Evolutionary conservation across 2,797 vertebrate species (phyloP).

Genomic region (Odontamblyopus rebecca): DNA sequence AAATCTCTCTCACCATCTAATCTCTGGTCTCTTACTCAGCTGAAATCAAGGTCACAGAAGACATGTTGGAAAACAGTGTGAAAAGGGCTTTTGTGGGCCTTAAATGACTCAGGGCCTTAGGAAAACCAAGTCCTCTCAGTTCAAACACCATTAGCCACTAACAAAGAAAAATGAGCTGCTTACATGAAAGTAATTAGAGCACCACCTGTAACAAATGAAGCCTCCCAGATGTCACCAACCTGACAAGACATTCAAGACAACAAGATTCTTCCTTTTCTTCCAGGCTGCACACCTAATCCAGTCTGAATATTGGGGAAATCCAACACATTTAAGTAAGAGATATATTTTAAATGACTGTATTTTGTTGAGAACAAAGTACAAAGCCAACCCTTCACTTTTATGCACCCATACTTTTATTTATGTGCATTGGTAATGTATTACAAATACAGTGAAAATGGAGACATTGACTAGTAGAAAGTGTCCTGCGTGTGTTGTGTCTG

Average conservation of each 20-base stretch:
- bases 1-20: conserved; percentile 35
- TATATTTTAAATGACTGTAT: background rate
- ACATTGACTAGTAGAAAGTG: conserved; percentile 27
- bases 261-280: background rate
- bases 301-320: background rate
- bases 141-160: conserved; percentile 44
- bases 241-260: background rate
- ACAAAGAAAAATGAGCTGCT: conserved; percentile 66
- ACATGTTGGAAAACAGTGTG: conserved; percentile 16
- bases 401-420: too few species aligned
- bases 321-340: background rate
- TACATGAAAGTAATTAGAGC: conserved; percentile 59
- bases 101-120: conserved; percentile 3
- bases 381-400: background rate
- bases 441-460: background rate
- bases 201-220: conserved; percentile 54
- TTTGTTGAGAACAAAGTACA: background rate
- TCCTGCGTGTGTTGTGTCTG: conserved; percentile 53
- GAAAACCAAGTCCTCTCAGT: conserved; percentile 41
- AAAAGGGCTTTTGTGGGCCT: conserved; percentile 9
- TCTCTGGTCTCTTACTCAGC: conserved; percentile 51
- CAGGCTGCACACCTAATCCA: background rate
- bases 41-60: conserved; percentile 49
- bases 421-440: too few species aligned
- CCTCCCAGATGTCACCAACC: conserved; percentile 17